Conservation (phyloP, 2,113 vertebrate genomes). For the Nipponia nippon region DNA sequence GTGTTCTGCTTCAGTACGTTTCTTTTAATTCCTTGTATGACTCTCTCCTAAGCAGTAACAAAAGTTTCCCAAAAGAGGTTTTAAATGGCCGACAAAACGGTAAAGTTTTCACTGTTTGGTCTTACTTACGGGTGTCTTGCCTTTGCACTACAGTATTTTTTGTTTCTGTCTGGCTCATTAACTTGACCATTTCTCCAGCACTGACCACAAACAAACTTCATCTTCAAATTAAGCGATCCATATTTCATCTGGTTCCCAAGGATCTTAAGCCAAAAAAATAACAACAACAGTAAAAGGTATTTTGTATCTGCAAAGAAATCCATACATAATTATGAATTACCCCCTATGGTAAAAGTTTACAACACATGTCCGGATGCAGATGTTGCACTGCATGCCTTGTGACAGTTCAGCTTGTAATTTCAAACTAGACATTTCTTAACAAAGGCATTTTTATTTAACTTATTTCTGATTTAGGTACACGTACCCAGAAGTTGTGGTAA, state of each 20-base stretch:
- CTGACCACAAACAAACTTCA: conserved; percentile 95
- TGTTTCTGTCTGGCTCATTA: conserved; percentile 93
- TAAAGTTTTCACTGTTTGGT: background rate
- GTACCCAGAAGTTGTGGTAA: background rate
- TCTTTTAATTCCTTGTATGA: background rate
- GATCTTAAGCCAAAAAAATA: conserved; percentile 71
- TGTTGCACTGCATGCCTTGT: background rate
- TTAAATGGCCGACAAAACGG: background rate
- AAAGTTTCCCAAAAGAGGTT: background rate
- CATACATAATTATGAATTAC: background rate
- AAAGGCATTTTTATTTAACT: background rate
- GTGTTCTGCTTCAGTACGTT: background rate
- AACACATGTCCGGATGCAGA: background rate
- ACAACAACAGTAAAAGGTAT: background rate
- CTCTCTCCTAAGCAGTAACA: background rate
- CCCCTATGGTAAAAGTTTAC: background rate
- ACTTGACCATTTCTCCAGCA: conserved; percentile 96
- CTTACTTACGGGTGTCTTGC: conserved; percentile 92
- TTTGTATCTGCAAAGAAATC: background rate
- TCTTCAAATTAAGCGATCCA: conserved; percentile 89
- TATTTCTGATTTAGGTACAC: background rate
- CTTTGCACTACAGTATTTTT: conserved; percentile 95
- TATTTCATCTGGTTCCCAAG: conserved; percentile 77
- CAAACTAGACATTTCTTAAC: background rate
- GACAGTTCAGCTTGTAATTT: background rate